Percentiles rank a stretch among this genome's conserved stretches.
These are phyloP conservation scores for Leptobrachium ailaonicum DNA, from an alignment of 2,113 vertebrate genomes.

Conservation along the genomic window DNA sequence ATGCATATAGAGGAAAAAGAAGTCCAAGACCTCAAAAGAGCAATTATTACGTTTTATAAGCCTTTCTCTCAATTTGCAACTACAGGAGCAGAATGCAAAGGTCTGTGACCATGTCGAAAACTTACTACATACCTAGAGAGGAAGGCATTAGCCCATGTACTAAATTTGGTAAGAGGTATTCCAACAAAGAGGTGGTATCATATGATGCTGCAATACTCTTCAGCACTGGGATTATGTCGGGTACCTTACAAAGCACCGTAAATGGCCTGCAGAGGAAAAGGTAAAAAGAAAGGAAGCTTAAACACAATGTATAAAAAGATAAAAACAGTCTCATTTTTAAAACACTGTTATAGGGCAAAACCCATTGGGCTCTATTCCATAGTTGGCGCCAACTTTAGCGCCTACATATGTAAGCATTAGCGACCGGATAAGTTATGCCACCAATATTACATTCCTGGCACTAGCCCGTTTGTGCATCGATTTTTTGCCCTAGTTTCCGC, in stretches of 20 bases:
- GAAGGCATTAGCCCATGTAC: slow-evolving; percentile 59
- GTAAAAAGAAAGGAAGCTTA: neutral
- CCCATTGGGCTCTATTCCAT: no score
- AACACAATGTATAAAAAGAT: neutral
- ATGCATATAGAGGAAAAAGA: neutral
- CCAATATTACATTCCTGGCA: neutral
- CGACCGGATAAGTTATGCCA: no score
- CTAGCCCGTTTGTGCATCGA: neutral
- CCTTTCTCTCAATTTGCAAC: neutral
- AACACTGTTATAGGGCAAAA: neutral
- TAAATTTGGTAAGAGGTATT: slow-evolving; percentile 84
- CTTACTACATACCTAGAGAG: slow-evolving; percentile 54
- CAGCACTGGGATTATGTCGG: slow-evolving; percentile 69
- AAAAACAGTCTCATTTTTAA: no score
- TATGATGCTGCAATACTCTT: slow-evolving; percentile 72
- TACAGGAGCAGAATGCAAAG: neutral
- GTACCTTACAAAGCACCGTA: slow-evolving; percentile 67
- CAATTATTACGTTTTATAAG: neutral
- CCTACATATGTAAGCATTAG: no score
- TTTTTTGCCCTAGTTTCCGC: no score
- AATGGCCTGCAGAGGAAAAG: slow-evolving; percentile 70
- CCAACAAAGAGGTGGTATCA: slow-evolving; percentile 80
- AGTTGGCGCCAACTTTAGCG: no score
- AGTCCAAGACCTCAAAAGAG: neutral
- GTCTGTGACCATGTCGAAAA: neutral